Conservation (phyloP, 2,888 invertebrate species). For the Parnassius orleans region DNA sequence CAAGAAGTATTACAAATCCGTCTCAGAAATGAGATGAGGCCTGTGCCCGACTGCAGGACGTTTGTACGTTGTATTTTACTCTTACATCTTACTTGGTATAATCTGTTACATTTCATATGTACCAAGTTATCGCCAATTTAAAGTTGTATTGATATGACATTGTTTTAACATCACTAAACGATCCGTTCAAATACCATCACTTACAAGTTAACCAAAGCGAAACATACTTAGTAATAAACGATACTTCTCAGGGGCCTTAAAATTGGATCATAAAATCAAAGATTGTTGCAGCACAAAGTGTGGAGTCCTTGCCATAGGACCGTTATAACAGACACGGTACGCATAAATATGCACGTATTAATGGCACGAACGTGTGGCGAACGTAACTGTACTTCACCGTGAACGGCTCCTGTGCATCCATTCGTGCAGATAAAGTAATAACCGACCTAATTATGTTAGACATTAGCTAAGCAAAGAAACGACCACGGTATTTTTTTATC, state of each 20-base stretch:
- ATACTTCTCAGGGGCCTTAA: constrained; percentile 29
- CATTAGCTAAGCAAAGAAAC: constrained; percentile 44
- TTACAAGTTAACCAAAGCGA: no score
- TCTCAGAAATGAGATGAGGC: no score
- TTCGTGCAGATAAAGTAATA: constrained; percentile 37
- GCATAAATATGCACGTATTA: constrained; percentile 77
- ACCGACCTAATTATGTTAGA: constrained; percentile 47
- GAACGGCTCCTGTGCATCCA: constrained; percentile 45
- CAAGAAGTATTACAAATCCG: no score
- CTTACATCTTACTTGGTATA: no score
- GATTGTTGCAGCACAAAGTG: constrained; percentile 48
- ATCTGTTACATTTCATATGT: no score
- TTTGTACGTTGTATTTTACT: no score
- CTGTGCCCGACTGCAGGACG: no score
- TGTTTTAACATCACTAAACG: no score
- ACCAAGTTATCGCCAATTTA: no score
- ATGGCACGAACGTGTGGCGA: constrained; percentile 63
- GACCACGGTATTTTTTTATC: constrained; percentile 31
- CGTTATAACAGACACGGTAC: constrained; percentile 71
- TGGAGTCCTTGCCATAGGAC: constrained; percentile 63
- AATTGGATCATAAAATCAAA: constrained; percentile 31
- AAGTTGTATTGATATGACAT: no score
- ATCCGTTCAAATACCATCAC: no score
- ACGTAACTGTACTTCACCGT: constrained; percentile 69
- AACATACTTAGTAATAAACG: no score